Base-by-base conservation (phyloP, 2,797 vertebrate species). In the Hypotaenidia okinawae region DNA sequence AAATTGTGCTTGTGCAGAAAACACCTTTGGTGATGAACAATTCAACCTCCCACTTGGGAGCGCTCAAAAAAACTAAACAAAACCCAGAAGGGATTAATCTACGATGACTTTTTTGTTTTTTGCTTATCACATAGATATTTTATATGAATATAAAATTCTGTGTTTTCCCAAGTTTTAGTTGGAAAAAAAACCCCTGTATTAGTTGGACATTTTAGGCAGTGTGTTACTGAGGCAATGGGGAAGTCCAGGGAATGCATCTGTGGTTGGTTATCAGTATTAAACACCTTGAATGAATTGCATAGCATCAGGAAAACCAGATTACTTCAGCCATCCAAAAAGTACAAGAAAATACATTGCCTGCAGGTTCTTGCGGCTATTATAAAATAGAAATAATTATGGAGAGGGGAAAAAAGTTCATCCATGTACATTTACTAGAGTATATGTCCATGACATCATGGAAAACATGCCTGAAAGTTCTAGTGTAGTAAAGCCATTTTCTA, bases 191-290 rank as follows among this genome's bases (percentile, higher is more conserved):
- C 10, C 19, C 18, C 62, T 82, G 9, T 76, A 61, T 67, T 89
- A 68, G 85, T 76, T 91, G 72, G 18, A 61, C 74, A 67, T 78
- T 93, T 94, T 76, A 63, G 78, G 63, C 69, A 62, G 32, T 8
- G 15, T 92, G 47, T 87, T 91, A 75, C 55, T 92, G 87, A 81
- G 73, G 90, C 57, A 84, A 43, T 92, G 87, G 75, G 61, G 92
- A 93, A 92, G 91, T 81, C 84, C 89, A 93, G 76, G 78, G 84
- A 90, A 37, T 90, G 81, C 72, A 86, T 93, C 96, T 95, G 55
- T 72, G 49, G 84, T 94, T 90, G 75, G 92, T 94, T 96, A 92
- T 82, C 87, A 94, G 95, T 92, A 83, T 82, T 88, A 91, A 97
- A 93, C 96, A 97, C 94, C 96, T 95, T 94, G 74, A 91, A 75